Conservation (phyloP, 2,113 vertebrate species). For the Vanacampus margaritifer region DNA sequence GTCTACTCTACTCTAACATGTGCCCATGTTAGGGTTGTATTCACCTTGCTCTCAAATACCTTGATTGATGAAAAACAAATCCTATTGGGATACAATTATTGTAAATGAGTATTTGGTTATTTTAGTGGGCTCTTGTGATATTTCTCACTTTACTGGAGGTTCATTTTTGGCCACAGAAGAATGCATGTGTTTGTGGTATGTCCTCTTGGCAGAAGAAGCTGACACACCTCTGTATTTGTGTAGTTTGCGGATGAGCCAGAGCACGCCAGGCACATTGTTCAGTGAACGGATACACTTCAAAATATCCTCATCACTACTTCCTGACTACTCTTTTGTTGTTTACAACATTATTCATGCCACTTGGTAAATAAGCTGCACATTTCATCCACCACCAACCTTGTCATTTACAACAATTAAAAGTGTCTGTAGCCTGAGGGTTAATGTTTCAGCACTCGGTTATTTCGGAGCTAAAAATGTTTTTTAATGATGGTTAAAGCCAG, state of each 20-base stretch:
- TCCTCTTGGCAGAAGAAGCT: slow-evolving; percentile 44
- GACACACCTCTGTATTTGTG: slow-evolving; percentile 60
- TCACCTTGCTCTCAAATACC: no score
- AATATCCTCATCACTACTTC: background rate
- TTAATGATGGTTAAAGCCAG: slow-evolving; percentile 43
- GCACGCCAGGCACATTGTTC: slow-evolving; percentile 27
- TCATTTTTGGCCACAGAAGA: slow-evolving; percentile 45
- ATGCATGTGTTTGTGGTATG: slow-evolving; percentile 43
- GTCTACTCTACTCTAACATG: no score
- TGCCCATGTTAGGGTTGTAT: no score
- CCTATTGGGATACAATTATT: no score
- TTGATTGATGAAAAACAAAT: no score
- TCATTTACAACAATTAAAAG: slow-evolving; percentile 9
- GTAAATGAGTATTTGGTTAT: background rate
- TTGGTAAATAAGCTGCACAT: slow-evolving; percentile 15
- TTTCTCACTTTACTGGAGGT: slow-evolving; percentile 32
- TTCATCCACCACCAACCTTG: slow-evolving; percentile 1
- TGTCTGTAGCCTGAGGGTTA: slow-evolving; percentile 25
- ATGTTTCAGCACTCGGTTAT: slow-evolving; percentile 36
- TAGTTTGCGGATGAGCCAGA: slow-evolving; percentile 44
- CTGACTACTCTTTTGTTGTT: background rate
- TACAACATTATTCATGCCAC: background rate
- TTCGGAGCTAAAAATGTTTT: slow-evolving; percentile 39
- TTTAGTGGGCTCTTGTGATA: slow-evolving; percentile 7
- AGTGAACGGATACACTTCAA: slow-evolving; percentile 9